Evolutionary conservation across 2,113 vertebrate species (phyloP).

Genomic region (Oplegnathus fasciatus): DNA sequence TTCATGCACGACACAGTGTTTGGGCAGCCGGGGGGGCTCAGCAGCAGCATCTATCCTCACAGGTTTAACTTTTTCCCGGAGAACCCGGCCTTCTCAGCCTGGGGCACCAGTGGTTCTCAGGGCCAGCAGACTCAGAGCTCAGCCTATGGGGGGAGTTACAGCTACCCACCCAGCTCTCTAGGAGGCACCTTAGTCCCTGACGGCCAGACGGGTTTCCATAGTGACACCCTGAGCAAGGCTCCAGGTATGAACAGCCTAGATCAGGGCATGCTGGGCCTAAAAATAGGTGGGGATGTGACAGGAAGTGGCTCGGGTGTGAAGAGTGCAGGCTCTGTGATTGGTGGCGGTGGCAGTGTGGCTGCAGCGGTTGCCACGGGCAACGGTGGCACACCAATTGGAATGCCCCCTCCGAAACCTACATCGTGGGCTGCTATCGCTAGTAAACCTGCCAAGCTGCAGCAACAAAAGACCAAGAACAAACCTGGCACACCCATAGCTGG

Average conservation of each 20-base stretch:
- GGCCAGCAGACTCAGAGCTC: constrained; percentile 97
- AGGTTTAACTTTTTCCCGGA: constrained; percentile 98
- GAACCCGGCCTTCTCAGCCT: constrained; percentile 96
- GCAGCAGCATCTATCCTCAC: constrained; percentile 95
- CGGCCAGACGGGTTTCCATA: constrained; percentile 95
- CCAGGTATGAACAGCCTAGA: constrained; percentile 97
- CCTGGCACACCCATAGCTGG: constrained; percentile 87
- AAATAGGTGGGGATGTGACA: constrained; percentile 92
- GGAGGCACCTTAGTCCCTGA: constrained; percentile 94
- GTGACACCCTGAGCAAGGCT: constrained; percentile 94
- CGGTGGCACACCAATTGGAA: constrained; percentile 88
- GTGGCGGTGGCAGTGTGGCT: constrained; percentile 78
- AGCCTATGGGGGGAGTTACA: constrained; percentile 95
- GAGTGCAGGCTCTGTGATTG: constrained; percentile 92
- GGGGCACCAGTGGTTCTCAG: constrained; percentile 96
- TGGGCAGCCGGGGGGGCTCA: constrained; percentile 95
- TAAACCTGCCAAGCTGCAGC: constrained; percentile 96
- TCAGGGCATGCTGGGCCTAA: constrained; percentile 96
- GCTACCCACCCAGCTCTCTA: constrained; percentile 95
- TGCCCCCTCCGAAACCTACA: constrained; percentile 93
- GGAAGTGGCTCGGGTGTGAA: constrained; percentile 90
- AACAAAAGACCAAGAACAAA: constrained; percentile 94
- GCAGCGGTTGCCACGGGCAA: constrained; percentile 86
- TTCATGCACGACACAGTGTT: constrained; percentile 98
- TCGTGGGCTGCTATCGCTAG: constrained; percentile 98